phyloP scores from a whole-genome alignment of 2,113 vertebrate genomes.

The Candoia aspera region DNA sequence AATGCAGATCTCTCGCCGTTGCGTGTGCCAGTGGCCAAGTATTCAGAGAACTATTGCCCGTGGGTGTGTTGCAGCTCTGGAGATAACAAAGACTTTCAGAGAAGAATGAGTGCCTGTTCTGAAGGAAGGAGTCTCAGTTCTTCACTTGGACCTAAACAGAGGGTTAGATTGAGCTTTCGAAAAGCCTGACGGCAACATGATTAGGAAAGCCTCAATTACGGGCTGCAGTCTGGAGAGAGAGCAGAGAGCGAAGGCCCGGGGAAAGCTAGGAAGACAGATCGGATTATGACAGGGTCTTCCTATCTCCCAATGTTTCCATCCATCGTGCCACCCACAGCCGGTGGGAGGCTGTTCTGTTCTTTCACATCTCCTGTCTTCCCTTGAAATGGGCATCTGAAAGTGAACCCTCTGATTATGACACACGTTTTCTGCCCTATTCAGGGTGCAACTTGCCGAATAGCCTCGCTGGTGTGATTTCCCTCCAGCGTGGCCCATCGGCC shows the following conservation, averaged over 20 bases:
- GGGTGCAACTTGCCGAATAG: neutral
- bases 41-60: neutral
- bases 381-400: rapidly evolving
- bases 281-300: neutral
- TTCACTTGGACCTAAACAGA: neutral
- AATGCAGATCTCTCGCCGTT: neutral
- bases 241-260: too few species aligned
- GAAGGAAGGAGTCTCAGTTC: neutral
- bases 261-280: too few species aligned
- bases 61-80: neutral
- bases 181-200: neutral
- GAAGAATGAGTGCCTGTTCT: neutral
- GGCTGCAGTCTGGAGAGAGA: neutral
- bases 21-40: neutral
- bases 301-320: neutral
- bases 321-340: too few species aligned
- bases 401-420: neutral
- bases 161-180: neutral
- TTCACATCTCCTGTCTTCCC: neutral
- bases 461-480: neutral
- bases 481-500: neutral
- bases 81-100: constrained; percentile 1
- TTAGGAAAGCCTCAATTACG: neutral
- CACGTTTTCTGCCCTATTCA: neutral
- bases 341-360: neutral